phyloP scores from a whole-genome alignment of 2,113 vertebrate genomes.

The Porphyrio hochstetteri region DNA sequence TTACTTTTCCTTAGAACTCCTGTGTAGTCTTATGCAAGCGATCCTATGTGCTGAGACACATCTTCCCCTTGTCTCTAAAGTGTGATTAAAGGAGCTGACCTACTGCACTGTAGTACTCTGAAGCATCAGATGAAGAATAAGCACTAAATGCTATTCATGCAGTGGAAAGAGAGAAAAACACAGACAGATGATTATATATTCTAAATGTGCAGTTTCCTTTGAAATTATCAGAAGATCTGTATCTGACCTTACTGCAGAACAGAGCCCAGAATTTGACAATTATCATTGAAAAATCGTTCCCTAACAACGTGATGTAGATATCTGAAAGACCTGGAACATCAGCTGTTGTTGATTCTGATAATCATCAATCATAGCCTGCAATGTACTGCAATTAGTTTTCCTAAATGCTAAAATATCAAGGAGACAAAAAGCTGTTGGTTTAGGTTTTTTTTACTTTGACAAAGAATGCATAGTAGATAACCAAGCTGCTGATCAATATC shows the following conservation, averaged over 20 bases:
- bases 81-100: neutral
- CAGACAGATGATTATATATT: neutral
- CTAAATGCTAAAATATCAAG: neutral
- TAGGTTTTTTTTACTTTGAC: neutral
- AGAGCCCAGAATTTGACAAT: neutral
- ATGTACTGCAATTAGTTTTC: neutral
- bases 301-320: neutral
- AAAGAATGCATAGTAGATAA: neutral
- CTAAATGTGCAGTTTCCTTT: neutral
- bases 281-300: neutral
- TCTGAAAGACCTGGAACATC: neutral
- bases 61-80: neutral
- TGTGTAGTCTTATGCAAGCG: neutral
- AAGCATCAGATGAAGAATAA: neutral
- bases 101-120: neutral
- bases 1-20: neutral
- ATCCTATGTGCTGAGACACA: neutral
- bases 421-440: neutral
- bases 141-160: neutral
- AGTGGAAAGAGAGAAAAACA: neutral
- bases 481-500: neutral
- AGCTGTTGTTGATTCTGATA: neutral
- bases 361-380: neutral
- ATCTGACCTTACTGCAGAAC: neutral
- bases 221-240: neutral